Evolutionary conservation across 2,888 invertebrate species (phyloP), one percentile per base, ranked within the genome.

Genomic region (Sesamia inferens): DNA sequence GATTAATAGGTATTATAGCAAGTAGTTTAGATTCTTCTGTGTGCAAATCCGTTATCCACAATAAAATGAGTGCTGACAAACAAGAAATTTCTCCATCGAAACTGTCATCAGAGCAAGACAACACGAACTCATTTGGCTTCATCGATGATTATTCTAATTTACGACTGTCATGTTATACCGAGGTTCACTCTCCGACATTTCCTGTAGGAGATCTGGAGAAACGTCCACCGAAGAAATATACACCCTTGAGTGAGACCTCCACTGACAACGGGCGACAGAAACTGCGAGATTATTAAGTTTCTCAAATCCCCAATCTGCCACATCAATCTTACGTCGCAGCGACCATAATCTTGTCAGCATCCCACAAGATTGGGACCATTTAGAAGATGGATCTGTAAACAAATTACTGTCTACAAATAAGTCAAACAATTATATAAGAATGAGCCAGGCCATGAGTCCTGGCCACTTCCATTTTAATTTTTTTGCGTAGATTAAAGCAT

Each of bases 131-230:
- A 8, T 81, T 84, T 13, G 84, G 57, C 22, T 93, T 87, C 78
- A 92, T 93, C 70, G 92, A 94, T 73, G 93, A 93, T 77, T 92
- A 92, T 78, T 94, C 93, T 5, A 92, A 94, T 58, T 90, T 94
- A 5, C 87, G 92, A 62, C 82, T 93, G 11, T 93, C 92, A 2
- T 94, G 92, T 79, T 93, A 94, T 55, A 85, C 31, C 66, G 81
- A 47, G 63, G n/a, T 22, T 44, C 19, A 10, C 5, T 79, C 48
- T 59, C 55, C 1, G 47, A 62, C 13, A 55, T 68, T 19, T 42
- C 68, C 19, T 7, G 14, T 48, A 55, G n/a, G 51, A 68, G 62
- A 44, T 62, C 62, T 47, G 62, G 39, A 78, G 63, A 51, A n/a
- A 66, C 61, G 0, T 80, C 54, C 13, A 44, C 22, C n/a, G 73